phyloP scores from a whole-genome alignment of 2,113 vertebrate genomes.

The Regulus satrapa region DNA sequence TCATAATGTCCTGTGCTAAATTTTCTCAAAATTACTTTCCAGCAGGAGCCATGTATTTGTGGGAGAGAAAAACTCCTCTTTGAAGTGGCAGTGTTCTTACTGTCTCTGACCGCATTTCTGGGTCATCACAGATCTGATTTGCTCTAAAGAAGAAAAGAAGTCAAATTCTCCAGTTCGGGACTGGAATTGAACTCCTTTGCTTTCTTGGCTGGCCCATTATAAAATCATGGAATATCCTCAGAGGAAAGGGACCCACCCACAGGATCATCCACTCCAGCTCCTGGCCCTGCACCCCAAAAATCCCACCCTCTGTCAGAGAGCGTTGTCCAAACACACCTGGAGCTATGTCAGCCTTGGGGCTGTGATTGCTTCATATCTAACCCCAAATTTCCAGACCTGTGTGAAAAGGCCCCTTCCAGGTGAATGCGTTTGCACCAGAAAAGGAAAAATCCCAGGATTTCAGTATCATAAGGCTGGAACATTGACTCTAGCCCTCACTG shows the following conservation, averaged over 20 bases:
- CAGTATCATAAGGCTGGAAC: background rate
- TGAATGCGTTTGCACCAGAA: background rate
- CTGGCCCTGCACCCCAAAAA: background rate
- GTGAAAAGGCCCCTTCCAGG: background rate
- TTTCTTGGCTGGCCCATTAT: background rate
- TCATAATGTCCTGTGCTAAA: background rate
- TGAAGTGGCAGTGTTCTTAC: background rate
- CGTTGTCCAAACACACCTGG: fast-evolving
- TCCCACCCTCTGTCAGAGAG: background rate
- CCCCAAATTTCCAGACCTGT: background rate
- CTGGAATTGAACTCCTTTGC: background rate
- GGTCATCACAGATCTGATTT: background rate
- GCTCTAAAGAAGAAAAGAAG: background rate
- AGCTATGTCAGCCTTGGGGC: background rate
- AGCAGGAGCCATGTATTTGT: background rate
- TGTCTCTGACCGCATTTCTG: background rate
- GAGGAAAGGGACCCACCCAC: background rate
- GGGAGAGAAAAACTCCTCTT: background rate
- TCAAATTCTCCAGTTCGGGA: background rate
- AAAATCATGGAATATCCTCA: background rate
- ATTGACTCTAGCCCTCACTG: background rate
- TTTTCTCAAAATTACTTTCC: background rate
- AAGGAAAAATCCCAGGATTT: background rate
- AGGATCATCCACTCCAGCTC: background rate
- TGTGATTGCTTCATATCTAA: background rate